These are phyloP conservation scores for Platanista minor DNA, from an alignment of 2,113 vertebrate genomes.

Conservation along the genomic window DNA sequence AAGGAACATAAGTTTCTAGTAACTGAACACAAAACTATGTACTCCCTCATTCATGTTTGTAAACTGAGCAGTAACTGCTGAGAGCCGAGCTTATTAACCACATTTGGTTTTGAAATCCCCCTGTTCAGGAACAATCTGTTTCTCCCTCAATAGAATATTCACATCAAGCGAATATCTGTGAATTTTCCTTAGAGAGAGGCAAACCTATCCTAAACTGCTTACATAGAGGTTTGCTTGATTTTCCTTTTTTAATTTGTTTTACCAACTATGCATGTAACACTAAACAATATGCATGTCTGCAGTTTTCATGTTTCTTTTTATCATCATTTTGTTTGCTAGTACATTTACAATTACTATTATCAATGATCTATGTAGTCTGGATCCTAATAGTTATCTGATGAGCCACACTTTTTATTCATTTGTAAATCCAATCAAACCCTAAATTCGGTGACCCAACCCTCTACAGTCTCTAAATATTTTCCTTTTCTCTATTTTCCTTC, in stretches of 20 bases:
- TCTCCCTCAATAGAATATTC: background rate
- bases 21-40: background rate
- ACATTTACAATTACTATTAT: background rate
- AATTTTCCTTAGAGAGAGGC: background rate
- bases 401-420: background rate
- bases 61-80: too few species aligned
- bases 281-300: background rate
- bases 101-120: background rate
- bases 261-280: background rate
- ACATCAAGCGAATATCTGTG: background rate
- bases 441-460: background rate
- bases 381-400: background rate
- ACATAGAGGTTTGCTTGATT: background rate
- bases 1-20: too few species aligned
- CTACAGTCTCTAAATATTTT: background rate
- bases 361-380: background rate
- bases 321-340: background rate
- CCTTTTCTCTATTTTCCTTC: background rate
- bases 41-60: too few species aligned
- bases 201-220: background rate
- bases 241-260: background rate
- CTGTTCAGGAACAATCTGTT: background rate
- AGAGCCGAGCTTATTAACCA: background rate
- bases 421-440: background rate
- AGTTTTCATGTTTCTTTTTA: background rate